phyloP scores from a whole-genome alignment of 2,797 vertebrate genomes.

The Serranus cabrilla region DNA sequence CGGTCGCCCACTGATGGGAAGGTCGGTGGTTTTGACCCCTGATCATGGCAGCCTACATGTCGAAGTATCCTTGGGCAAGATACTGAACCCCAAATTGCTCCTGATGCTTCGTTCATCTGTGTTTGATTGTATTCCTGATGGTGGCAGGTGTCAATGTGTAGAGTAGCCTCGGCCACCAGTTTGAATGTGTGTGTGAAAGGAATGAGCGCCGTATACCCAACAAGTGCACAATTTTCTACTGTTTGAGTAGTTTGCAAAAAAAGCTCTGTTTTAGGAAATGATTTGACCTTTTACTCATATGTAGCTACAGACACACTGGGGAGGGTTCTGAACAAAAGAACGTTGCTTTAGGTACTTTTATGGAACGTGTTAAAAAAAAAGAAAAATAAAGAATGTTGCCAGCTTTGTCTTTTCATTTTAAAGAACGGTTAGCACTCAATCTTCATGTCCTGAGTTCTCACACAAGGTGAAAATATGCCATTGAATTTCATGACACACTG shows the following conservation, averaged over 20 bases:
- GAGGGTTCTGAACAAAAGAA: background rate
- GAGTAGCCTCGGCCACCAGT: no score
- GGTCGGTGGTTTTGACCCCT: no score
- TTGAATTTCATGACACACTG: slow-evolving; percentile 9
- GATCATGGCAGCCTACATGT: no score
- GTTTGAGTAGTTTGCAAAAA: background rate
- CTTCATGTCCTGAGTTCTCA: slow-evolving; percentile 14
- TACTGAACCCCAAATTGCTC: no score
- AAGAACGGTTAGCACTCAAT: slow-evolving; percentile 5
- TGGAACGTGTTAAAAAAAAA: background rate
- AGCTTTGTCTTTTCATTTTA: background rate
- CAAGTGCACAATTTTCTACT: background rate
- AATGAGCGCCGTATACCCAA: no score
- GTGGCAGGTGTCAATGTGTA: no score
- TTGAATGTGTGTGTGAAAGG: no score
- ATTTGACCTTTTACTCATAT: background rate
- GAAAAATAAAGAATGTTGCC: background rate
- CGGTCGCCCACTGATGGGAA: no score
- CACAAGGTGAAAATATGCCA: slow-evolving; percentile 40
- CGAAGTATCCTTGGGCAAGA: no score
- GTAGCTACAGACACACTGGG: background rate
- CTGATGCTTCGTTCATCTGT: no score
- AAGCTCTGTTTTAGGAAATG: background rate
- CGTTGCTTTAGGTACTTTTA: slow-evolving; percentile 1
- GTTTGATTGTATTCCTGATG: no score